Evolutionary conservation across 2,113 vertebrate species (phyloP), one percentile per base, ranked within the genome.

Genomic region (Columba livia): DNA sequence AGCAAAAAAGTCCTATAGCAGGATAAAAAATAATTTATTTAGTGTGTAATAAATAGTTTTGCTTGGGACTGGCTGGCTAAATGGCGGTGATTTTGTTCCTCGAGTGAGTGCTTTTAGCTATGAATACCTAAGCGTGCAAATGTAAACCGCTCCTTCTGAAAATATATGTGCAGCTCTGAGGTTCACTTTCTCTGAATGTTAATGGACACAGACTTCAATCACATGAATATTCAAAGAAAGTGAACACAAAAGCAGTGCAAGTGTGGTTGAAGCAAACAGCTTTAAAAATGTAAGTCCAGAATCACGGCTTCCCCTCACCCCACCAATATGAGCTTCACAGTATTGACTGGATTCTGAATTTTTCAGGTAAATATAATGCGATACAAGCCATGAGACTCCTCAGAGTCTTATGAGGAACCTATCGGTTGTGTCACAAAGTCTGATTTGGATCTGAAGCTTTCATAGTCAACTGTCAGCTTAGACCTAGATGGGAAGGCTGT

Each of bases 201-300:
- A 91, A 96, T 88, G 89, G 91, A 80, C 86, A 83, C 75, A 70
- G 82, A 88, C 94, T 88, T 94, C 83, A 92, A 36, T 67, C 54
- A 65, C 92, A 94, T 93, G 90, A 94, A 93, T 97, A 93, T 93
- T 92, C 92, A 94, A 78, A 89, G 90, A 88, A 90, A 92, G 80
- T 38, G 92, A 97, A 72, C 92, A 93, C 77, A 96, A 95, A 96
- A 93, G 92, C 70, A 72, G 79, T 69, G 75, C 82, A 83, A 90
- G 21, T 54, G 40, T 83, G 88, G 60, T 16, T 86, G 95, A 78
- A 90, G 72, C 31, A 61, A 92, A 79, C 29, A 78, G 70, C 89
- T 51, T 77, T 69, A n/a, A 93, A 94, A 92, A 65, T 5, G 50
- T 69, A 66, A 90, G 28, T 77, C 73, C 38, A 62, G 61, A 95